Evolutionary conservation across 1,140 invertebrate species (phyloP), one percentile per base, ranked within the genome.

Genomic region (Megathymus violae): DNA sequence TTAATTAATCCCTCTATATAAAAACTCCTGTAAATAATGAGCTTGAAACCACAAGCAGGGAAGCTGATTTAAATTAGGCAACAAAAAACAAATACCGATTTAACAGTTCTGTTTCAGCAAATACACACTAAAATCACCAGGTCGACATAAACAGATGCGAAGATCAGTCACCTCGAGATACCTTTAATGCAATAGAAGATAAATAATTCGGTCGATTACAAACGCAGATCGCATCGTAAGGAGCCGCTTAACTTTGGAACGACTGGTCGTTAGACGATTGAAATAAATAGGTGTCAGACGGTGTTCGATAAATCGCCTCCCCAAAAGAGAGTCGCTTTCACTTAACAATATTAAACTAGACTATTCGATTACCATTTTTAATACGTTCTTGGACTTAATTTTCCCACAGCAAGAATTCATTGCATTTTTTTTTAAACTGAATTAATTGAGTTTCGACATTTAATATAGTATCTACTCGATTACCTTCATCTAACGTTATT

Each of bases 181-280:
- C 38, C 22, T 54, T 25, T 14, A 34, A 25, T 19, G 43, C 51
- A 54, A 54, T 54, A 43, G 51, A 13, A 7, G 11, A 36, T 54
- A 54, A 54, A 54, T 54, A 54, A 54, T 54, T 54, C 51, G 19
- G 19, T 41, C 51, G 51, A 54, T 54, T 54, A 54, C 51, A 7
- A 19, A 54, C 51, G 19, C 36, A 54, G 51, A 54, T 54, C 51
- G 51, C 38, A 54, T 54, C 51, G n/a, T 16, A 19, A 27, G 40
- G 7, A 31, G 27, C 27, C 51, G 51, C 17, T 54, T 54, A 43
- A 41, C 36, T 54, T 9, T 3, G 3, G 22, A 40, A 52, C 17
- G 38, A 22, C 19, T 10, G 15, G 38, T 43, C 51, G 52, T 56
- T 44, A 56, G 38, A 27, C 51, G 51, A 54, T 56, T 56, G 17